phyloP scores from a whole-genome alignment of 2,888 invertebrate genomes.

The Kryphioiulus occultus region DNA sequence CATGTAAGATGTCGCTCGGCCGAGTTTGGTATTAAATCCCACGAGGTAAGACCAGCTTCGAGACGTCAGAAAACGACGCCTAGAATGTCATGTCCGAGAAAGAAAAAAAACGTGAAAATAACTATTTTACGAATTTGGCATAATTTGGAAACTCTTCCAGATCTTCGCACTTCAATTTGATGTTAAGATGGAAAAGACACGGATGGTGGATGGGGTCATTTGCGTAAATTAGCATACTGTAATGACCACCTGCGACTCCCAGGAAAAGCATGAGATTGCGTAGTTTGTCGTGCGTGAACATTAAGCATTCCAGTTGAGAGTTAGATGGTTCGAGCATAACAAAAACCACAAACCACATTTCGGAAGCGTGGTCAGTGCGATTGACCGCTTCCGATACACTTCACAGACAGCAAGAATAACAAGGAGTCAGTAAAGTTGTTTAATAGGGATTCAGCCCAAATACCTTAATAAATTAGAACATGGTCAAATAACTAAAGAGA shows the following conservation, averaged over 20 bases:
- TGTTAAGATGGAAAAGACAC: background rate
- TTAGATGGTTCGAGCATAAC: background rate
- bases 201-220: background rate
- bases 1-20: background rate
- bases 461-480: too few relatives aligned
- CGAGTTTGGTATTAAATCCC: background rate
- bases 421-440: too few relatives aligned
- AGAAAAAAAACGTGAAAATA: background rate
- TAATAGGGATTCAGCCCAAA: too few relatives aligned
- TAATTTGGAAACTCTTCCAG: constrained; percentile 24
- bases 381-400: too few relatives aligned
- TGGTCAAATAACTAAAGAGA: too few relatives aligned
- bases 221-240: constrained; percentile 22
- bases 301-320: background rate
- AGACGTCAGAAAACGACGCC: background rate
- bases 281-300: background rate
- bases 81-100: background rate
- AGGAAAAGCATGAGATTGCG: background rate
- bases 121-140: constrained; percentile 24
- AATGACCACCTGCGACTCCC: constrained; percentile 18
- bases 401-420: too few relatives aligned
- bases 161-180: constrained; percentile 29
- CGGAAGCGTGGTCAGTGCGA: background rate
- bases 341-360: background rate
- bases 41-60: background rate